A percentile compares a stretch with the other conserved stretches of the same genome.
phyloP scores from a whole-genome alignment of 2,797 vertebrate genomes.

The Triplophysa bombifrons region DNA sequence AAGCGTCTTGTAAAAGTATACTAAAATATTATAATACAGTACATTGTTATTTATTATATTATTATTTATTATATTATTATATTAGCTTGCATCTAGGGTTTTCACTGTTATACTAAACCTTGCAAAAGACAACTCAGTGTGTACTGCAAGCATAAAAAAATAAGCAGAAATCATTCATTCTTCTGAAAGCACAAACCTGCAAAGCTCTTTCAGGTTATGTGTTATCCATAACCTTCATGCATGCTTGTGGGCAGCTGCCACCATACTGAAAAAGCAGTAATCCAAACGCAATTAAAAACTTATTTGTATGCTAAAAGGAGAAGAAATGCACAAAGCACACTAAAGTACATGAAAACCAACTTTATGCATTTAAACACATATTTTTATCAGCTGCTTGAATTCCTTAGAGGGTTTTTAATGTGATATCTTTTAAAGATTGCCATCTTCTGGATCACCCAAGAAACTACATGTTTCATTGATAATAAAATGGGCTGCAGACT shows the following conservation, averaged over 20 bases:
- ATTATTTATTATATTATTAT: not conserved
- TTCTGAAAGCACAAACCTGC: not conserved
- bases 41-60: conserved; percentile 17
- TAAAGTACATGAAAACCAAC: not conserved
- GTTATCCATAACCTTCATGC: conserved; percentile 8
- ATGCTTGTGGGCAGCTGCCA: not conserved
- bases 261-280: conserved; percentile 20
- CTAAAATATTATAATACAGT: conserved; percentile 33
- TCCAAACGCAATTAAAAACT: conserved; percentile 11
- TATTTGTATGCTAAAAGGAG: not conserved
- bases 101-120: conserved; percentile 45
- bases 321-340: not conserved
- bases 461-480: conserved; percentile 4
- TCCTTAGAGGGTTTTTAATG: not conserved
- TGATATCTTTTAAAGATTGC: conserved; percentile 48
- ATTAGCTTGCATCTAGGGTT: conserved; percentile 44
- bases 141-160: not conserved
- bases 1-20: conserved; percentile 3
- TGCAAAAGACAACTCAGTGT: not conserved
- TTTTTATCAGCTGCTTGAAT: conserved; percentile 4
- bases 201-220: conserved; percentile 5
- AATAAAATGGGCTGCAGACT: not conserved
- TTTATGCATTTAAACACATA: not conserved
- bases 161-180: not conserved
- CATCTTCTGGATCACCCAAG: conserved; percentile 45